phyloP scores from a whole-genome alignment of 1,140 invertebrate genomes.

The Dermatophagoides farinae region DNA sequence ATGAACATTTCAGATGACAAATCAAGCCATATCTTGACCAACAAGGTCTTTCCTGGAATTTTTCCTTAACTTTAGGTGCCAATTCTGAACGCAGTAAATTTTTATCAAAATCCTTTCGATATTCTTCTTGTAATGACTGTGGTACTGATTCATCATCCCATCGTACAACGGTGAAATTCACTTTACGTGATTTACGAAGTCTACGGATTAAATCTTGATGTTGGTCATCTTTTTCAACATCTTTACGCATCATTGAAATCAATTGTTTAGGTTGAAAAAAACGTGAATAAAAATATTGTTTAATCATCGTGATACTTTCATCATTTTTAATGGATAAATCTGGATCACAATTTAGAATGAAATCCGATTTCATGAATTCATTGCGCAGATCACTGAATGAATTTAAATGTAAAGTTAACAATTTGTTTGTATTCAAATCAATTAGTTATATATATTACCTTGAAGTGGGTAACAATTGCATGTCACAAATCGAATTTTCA shows the following conservation, averaged over 20 bases:
- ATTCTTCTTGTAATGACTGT: not conserved
- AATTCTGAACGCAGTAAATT: not conserved
- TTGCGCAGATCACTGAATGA: conserved; percentile 4
- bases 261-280: not conserved
- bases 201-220: conserved; percentile 5
- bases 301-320: not conserved
- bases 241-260: not conserved
- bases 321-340: not conserved
- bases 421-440: conserved; percentile 3
- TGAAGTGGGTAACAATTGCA: not conserved
- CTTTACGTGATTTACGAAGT: conserved; percentile 8
- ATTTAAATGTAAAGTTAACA: too few species aligned
- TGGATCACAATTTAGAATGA: not conserved
- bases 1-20: conserved; percentile 32
- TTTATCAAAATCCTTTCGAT: not conserved
- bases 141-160: conserved; percentile 10
- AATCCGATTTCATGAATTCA: conserved; percentile 4
- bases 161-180: not conserved
- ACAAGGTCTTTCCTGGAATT: conserved; percentile 53
- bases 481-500: conserved; percentile 23
- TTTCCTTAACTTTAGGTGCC: conserved; percentile 4
- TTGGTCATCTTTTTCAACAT: not conserved
- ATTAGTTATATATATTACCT: conserved; percentile 28
- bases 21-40: conserved; percentile 58
- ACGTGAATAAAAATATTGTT: conserved; percentile 6